phyloP scores from a whole-genome alignment of 2,888 invertebrate species.

The Drosophila greeni region DNA sequence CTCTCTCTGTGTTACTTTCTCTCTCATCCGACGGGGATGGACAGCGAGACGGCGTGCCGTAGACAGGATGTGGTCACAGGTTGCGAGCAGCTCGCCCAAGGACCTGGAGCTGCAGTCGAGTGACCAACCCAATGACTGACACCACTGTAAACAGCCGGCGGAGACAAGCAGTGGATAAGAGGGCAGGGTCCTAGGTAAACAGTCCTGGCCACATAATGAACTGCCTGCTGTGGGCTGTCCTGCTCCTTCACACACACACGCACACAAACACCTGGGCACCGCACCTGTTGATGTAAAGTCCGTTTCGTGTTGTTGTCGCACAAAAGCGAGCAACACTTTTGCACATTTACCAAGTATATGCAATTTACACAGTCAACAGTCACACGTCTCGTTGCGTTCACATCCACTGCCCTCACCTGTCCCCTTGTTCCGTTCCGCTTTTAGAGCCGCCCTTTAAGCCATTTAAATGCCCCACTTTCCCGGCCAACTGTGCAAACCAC shows the following conservation, averaged over 20 bases:
- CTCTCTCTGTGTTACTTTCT: not conserved
- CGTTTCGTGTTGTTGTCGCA: constrained; percentile 22
- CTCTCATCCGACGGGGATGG: constrained; percentile 9
- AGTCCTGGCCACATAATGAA: constrained; percentile 56
- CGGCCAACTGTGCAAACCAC: constrained; percentile 50
- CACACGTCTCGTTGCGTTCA: constrained; percentile 26
- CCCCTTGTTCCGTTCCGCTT: not conserved
- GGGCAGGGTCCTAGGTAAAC: constrained; percentile 48
- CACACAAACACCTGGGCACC: not conserved
- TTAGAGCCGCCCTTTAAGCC: constrained; percentile 34
- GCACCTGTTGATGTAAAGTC: constrained; percentile 56
- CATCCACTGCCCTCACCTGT: not conserved
- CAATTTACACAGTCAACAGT: constrained; percentile 51
- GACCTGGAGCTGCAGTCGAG: constrained; percentile 50
- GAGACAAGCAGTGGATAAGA: constrained; percentile 11
- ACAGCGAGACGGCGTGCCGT: constrained; percentile 45
- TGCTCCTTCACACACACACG: not conserved
- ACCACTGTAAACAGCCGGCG: constrained; percentile 60
- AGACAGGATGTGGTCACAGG: constrained; percentile 71
- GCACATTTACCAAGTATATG: constrained; percentile 50
- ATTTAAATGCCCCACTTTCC: constrained; percentile 52
- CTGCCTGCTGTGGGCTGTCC: constrained; percentile 26
- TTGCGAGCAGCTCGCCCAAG: constrained; percentile 54
- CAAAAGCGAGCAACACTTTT: constrained; percentile 57
- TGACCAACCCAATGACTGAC: constrained; percentile 63